Evolutionary conservation across 2,113 vertebrate genomes (phyloP).

Genomic region (Ginglymostoma cirratum): DNA sequence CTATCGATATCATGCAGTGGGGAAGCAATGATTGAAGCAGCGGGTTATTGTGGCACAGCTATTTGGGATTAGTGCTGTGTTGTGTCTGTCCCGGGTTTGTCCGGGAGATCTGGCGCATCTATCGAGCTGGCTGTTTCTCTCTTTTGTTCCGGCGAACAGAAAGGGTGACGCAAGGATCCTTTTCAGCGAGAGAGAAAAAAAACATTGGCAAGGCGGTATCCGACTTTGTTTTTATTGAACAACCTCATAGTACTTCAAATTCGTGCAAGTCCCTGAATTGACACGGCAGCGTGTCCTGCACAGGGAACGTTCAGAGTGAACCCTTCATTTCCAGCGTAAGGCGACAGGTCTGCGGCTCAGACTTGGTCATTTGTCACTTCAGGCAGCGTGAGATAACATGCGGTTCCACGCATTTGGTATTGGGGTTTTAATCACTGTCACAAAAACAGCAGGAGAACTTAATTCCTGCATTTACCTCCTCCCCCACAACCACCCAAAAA

Average conservation of each 20-base stretch:
- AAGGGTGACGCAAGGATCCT: background rate
- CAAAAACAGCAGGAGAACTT: background rate
- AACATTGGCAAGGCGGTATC: background rate
- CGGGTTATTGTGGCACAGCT: background rate
- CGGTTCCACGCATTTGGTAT: background rate
- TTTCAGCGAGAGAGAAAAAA: background rate
- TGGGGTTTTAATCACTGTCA: background rate
- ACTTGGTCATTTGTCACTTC: background rate
- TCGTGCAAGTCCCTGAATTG: too few species aligned
- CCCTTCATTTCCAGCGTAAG: background rate
- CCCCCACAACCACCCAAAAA: background rate
- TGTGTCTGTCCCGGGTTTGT: background rate
- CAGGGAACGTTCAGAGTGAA: background rate
- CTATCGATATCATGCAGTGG: background rate
- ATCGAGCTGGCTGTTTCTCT: background rate
- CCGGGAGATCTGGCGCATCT: background rate
- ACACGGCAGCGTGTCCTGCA: background rate
- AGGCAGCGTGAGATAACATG: background rate
- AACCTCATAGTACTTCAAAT: background rate
- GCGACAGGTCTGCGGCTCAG: background rate
- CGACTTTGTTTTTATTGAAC: background rate
- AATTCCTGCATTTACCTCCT: background rate
- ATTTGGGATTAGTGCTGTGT: background rate
- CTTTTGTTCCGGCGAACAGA: conserved; percentile 8
- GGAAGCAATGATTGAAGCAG: background rate